phyloP scores from a whole-genome alignment of 2,888 invertebrate species.

The Dyspetes luteomarginatus region DNA sequence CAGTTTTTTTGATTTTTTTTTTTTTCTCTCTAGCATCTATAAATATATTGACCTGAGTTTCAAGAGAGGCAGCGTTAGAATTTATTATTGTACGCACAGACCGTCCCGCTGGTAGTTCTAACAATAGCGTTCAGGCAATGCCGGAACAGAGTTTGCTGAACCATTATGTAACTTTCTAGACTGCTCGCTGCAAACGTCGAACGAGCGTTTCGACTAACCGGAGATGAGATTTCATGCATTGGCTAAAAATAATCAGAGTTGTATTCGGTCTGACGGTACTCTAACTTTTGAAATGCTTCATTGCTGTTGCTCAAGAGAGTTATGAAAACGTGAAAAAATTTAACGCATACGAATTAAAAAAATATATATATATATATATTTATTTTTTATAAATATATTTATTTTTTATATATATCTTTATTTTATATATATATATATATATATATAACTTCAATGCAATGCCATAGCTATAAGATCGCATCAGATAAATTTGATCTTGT shows the following conservation, averaged over 20 bases:
- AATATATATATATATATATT: too few relatives aligned
- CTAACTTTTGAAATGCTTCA: conserved; percentile 13
- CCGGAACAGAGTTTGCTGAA: conserved; percentile 80
- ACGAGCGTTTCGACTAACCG: not conserved
- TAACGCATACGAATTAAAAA: too few relatives aligned
- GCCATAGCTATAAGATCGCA: too few relatives aligned
- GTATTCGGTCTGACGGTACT: not conserved
- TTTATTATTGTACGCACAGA: conserved; percentile 80
- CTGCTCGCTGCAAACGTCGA: conserved; percentile 34
- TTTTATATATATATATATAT: too few relatives aligned
- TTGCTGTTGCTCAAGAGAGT: too few relatives aligned
- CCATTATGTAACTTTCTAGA: conserved; percentile 75
- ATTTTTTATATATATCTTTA: too few relatives aligned
- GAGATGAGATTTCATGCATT: conserved; percentile 49
- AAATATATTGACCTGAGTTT: conserved; percentile 82
- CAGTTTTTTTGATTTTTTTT: conserved; percentile 19
- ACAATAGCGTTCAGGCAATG: conserved; percentile 72
- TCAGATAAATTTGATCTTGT: too few relatives aligned
- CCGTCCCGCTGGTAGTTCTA: conserved; percentile 66
- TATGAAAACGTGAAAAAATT: too few relatives aligned
- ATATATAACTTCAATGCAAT: too few relatives aligned
- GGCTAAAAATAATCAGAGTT: conserved; percentile 47
- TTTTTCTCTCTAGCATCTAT: conserved; percentile 71
- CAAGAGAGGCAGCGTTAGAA: conserved; percentile 78
- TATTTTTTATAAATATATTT: too few relatives aligned